A percentile compares a stretch with the other conserved stretches of the same genome.
Evolutionary conservation across 2,888 invertebrate species (phyloP).

Genomic region (Andrena camellia): DNA sequence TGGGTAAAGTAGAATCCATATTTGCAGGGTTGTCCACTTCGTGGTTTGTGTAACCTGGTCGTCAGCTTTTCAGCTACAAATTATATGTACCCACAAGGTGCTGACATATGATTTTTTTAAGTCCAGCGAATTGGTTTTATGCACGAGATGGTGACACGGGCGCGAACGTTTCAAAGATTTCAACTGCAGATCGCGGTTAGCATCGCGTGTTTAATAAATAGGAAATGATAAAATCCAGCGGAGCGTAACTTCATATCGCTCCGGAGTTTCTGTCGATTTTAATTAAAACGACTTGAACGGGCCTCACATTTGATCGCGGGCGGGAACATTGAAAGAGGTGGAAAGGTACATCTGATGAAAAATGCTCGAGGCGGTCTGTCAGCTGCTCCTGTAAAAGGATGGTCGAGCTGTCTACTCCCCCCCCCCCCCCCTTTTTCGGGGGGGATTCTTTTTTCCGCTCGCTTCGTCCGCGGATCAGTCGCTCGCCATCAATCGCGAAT

Average conservation of each 20-base stretch:
- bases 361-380: conserved; percentile 56
- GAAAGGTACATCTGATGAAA: conserved; percentile 53
- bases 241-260: conserved; percentile 17
- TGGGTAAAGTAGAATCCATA: too few species aligned
- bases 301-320: conserved; percentile 39
- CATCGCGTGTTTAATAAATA: conserved; percentile 12
- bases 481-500: conserved; percentile 9
- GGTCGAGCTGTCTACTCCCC: conserved; percentile 26
- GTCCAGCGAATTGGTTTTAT: neutral
- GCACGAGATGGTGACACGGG: neutral
- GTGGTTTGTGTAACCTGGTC: too few species aligned
- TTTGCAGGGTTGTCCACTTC: too few species aligned
- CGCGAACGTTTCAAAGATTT: neutral
- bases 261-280: conserved; percentile 45
- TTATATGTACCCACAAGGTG: too few species aligned
- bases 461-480: conserved; percentile 27
- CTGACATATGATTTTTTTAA: neutral
- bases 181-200: neutral
- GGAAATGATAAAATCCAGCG: neutral
- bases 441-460: neutral
- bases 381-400: conserved; percentile 42
- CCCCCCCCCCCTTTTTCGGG: conserved; percentile 18
- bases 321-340: conserved; percentile 32
- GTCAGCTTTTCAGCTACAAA: too few species aligned
- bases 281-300: conserved; percentile 40